These are phyloP conservation scores for Megastigmus dorsalis DNA, from an alignment of 2,888 invertebrate genomes.

Conservation along the genomic window DNA sequence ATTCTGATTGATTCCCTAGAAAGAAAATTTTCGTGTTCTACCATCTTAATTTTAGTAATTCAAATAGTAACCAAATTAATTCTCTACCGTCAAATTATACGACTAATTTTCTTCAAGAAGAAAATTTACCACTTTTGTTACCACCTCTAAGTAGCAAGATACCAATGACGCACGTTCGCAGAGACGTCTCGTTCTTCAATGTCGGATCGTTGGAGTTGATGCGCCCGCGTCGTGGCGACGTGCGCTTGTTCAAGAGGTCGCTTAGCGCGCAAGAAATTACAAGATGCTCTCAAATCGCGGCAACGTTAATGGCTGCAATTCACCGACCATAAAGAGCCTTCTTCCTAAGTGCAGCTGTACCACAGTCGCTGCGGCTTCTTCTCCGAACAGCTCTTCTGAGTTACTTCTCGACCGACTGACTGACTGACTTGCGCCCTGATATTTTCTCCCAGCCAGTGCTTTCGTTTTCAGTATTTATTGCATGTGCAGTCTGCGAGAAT, in stretches of 20 bases:
- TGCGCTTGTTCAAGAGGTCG: neutral
- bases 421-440: neutral
- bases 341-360: neutral
- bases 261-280: constrained; percentile 11
- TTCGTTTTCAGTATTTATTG: too few relatives aligned
- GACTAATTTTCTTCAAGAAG: too few relatives aligned
- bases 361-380: neutral
- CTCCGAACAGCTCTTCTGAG: neutral
- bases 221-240: neutral
- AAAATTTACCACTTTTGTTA: too few relatives aligned
- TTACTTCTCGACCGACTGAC: constrained; percentile 4
- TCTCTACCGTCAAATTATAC: too few relatives aligned
- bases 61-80: too few relatives aligned
- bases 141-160: too few relatives aligned
- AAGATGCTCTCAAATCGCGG: constrained; percentile 7
- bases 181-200: neutral
- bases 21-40: too few relatives aligned
- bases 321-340: neutral
- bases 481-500: too few relatives aligned
- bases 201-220: constrained; percentile 1
- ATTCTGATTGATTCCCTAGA: too few relatives aligned
- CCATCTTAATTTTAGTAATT: too few relatives aligned
- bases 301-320: constrained; percentile 9
- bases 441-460: neutral
- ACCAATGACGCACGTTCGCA: neutral